Evolutionary conservation across 2,797 vertebrate species (phyloP), one percentile per base, ranked within the genome.

Genomic region (Argentina silus): DNA sequence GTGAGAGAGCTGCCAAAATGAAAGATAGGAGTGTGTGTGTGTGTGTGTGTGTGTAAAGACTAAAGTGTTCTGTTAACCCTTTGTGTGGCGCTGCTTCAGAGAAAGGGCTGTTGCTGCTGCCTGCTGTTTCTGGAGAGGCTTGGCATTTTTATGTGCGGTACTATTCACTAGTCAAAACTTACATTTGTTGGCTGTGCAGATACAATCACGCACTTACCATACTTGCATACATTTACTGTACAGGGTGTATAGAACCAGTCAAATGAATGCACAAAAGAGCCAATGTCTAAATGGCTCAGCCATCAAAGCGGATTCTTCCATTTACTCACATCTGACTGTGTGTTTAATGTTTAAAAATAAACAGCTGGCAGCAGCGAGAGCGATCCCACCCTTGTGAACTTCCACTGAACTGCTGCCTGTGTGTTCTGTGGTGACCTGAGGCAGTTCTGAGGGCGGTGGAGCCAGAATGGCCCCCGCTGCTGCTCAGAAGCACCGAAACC

Each of bases 381-480:
- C 14, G 64, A 56, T 71, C 64, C 60, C 66, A 69, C 57, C 70
- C 78, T 72, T 27, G 65, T 76, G 70, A 76, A 67, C 78, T 73
- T 48, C 23, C 15, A 56, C 66, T 80, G 70, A 80, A 76, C 78
- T 57, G 47, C 66, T 27, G 47, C 43, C 51, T 48, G 53, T 15
- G 43, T 53, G 67, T 63, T 76, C 67, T 74, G 23, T 63, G 6
- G n/a, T 15, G 7, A 78, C 45, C 59, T 36, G 7, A n/a, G 47
- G 0, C 5, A 64, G 70, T 14, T 45, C 57, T 36, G n/a, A 19
- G 42, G 17, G 17, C 15, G 53, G 17, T n/a, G 9, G 7, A 75
- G 12, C 12, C 14, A 70, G 81, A 67, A 77, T 48, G 11, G 43
- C 43, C 21, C 84, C 73, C 36, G 15, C 61, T 63, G 61, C 42